phyloP scores from a whole-genome alignment of 64 coral and sea anemone species.

The Stylophora pistillata region DNA sequence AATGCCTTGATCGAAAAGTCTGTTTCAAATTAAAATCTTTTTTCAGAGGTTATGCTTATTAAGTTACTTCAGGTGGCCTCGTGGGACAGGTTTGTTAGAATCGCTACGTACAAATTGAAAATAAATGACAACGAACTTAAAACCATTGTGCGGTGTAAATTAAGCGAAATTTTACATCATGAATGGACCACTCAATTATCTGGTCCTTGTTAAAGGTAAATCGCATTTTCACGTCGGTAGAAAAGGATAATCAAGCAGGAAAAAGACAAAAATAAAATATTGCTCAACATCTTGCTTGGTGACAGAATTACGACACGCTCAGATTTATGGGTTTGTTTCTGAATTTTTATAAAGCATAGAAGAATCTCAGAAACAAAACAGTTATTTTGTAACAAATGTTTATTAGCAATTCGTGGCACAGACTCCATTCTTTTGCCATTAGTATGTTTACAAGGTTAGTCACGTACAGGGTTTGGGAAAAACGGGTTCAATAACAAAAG shows the following conservation, averaged over 20 bases:
- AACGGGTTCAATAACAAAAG: background rate
- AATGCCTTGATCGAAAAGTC: background rate
- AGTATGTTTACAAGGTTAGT: background rate
- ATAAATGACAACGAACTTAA: background rate
- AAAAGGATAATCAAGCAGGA: background rate
- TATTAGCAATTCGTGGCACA: background rate
- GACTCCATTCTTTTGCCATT: background rate
- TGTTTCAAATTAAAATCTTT: background rate
- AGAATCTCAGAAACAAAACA: background rate
- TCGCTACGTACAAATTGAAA: background rate
- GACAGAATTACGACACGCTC: too few species aligned
- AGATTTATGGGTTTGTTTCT: background rate
- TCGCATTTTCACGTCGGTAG: background rate
- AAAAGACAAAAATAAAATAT: background rate
- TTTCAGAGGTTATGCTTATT: background rate
- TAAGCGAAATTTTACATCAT: constrained; percentile 1
- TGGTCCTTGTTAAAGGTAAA: background rate
- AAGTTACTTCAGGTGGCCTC: constrained; percentile 21
- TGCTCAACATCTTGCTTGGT: background rate
- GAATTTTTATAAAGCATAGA: background rate
- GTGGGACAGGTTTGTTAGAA: background rate
- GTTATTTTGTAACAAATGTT: constrained; percentile 18
- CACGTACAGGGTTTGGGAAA: constrained; percentile 5
- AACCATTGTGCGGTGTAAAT: constrained; percentile 12
- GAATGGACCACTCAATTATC: background rate